Conservation (phyloP, 1,140 invertebrate genomes). For the Drosophila grimshawi region DNA sequence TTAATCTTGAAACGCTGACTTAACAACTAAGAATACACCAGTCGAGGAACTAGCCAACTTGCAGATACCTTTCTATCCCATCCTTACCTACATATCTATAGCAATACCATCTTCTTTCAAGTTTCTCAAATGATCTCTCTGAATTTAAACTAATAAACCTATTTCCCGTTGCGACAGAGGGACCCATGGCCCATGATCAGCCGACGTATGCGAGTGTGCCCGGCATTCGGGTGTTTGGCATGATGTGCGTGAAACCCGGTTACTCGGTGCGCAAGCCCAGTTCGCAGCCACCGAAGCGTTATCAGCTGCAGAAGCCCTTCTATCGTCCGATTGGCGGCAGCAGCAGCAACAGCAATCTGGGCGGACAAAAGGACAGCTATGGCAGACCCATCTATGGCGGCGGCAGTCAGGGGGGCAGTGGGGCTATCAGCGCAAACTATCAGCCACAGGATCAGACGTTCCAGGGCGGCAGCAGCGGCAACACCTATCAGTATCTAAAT, state of each 20-base stretch:
- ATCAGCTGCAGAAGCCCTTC: slow-evolving; percentile 81
- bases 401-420: slow-evolving; percentile 23
- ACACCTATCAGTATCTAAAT: slow-evolving; percentile 80
- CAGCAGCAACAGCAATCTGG: slow-evolving; percentile 33
- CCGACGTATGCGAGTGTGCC: slow-evolving; percentile 96
- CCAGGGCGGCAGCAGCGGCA: slow-evolving; percentile 55
- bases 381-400: slow-evolving; percentile 74
- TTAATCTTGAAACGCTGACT: too few species aligned
- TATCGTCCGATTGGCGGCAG: slow-evolving; percentile 60
- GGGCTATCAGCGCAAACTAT: slow-evolving; percentile 74
- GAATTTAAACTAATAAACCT: not conserved
- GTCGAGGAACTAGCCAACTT: too few species aligned
- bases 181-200: slow-evolving; percentile 96
- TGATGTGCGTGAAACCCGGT: slow-evolving; percentile 91
- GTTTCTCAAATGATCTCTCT: not conserved
- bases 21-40: too few species aligned
- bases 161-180: slow-evolving; percentile 87
- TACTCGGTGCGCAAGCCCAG: slow-evolving; percentile 81
- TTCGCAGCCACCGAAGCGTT: slow-evolving; percentile 79
- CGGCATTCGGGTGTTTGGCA: slow-evolving; percentile 95
- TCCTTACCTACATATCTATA: too few species aligned
- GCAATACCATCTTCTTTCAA: too few species aligned
- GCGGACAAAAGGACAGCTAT: slow-evolving; percentile 73
- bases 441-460: slow-evolving; percentile 71
- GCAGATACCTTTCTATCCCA: too few species aligned